phyloP scores from a whole-genome alignment of 1,140 invertebrate species.

The Solenopsis invicta region DNA sequence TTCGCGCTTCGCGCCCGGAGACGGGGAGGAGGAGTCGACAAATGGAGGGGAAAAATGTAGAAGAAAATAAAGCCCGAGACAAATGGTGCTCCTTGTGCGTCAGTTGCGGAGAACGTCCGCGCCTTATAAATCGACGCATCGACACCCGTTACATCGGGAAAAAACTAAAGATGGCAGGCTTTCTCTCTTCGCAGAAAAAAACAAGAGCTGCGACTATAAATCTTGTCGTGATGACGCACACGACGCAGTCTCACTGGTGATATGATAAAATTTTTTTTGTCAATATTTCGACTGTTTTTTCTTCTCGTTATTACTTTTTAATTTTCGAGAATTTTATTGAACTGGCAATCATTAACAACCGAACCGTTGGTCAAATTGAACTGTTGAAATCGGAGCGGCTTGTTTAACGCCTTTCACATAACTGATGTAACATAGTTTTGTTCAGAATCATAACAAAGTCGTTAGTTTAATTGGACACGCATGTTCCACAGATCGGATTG shows the following conservation, averaged over 20 bases:
- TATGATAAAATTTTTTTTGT: slow-evolving; percentile 31
- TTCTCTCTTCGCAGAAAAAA: slow-evolving; percentile 9
- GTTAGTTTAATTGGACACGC: slow-evolving; percentile 40
- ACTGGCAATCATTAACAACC: neutral
- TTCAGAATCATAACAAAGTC: slow-evolving; percentile 11
- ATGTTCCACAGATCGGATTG: slow-evolving; percentile 2
- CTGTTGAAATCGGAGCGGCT: slow-evolving; percentile 6
- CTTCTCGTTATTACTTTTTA: neutral
- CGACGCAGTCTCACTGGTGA: neutral
- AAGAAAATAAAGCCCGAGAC: slow-evolving; percentile 70
- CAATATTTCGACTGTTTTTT: neutral
- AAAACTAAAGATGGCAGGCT: slow-evolving; percentile 38
- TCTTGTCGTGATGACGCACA: slow-evolving; percentile 22
- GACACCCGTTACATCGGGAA: slow-evolving; percentile 58
- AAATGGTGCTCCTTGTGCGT: slow-evolving; percentile 71
- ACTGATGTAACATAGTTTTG: slow-evolving; percentile 29
- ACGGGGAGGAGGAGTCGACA: slow-evolving; percentile 39
- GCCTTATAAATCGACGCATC: slow-evolving; percentile 69
- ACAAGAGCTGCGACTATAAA: slow-evolving; percentile 38
- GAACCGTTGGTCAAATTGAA: slow-evolving; percentile 10
- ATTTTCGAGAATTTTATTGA: slow-evolving; percentile 10
- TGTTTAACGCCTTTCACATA: slow-evolving; percentile 3
- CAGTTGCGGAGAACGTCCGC: slow-evolving; percentile 72
- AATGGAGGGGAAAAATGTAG: slow-evolving; percentile 47
- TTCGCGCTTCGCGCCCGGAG: slow-evolving; percentile 29